Conservation (phyloP, 2,888 invertebrate genomes). For the Drosophila rellima region DNA sequence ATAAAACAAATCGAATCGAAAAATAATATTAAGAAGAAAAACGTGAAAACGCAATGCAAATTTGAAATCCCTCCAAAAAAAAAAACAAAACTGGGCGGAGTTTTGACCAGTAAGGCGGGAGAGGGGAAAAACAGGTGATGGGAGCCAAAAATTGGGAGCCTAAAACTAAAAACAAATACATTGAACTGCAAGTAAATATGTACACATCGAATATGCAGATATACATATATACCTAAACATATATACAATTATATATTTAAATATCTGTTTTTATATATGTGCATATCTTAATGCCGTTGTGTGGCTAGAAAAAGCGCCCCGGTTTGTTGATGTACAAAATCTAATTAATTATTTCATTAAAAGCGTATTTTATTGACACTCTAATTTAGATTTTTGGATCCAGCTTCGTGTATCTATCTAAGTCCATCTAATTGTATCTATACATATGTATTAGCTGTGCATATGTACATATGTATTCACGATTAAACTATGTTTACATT, state of each 20-base stretch:
- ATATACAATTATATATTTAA: constrained; percentile 12
- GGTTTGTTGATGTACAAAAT: constrained; percentile 80
- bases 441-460: not conserved
- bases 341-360: constrained; percentile 84
- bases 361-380: constrained; percentile 82
- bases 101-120: not conserved
- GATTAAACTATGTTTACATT: constrained; percentile 41
- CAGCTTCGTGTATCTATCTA: constrained; percentile 24
- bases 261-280: constrained; percentile 17
- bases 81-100: constrained; percentile 1
- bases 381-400: constrained; percentile 79
- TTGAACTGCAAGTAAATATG: constrained; percentile 31
- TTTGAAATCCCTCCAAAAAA: constrained; percentile 21
- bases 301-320: constrained; percentile 47
- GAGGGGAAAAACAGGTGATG: constrained; percentile 8
- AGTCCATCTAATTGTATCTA: constrained; percentile 2
- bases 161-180: constrained; percentile 55
- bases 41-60: constrained; percentile 52
- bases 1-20: constrained; percentile 27
- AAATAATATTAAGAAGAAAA: constrained; percentile 17
- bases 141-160: constrained; percentile 31
- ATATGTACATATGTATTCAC: constrained; percentile 7
- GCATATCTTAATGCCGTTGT: constrained; percentile 17
- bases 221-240: not conserved
- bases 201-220: constrained; percentile 1